Conservation (phyloP, 2,888 invertebrate genomes). For the Metopia argyrocephala region DNA sequence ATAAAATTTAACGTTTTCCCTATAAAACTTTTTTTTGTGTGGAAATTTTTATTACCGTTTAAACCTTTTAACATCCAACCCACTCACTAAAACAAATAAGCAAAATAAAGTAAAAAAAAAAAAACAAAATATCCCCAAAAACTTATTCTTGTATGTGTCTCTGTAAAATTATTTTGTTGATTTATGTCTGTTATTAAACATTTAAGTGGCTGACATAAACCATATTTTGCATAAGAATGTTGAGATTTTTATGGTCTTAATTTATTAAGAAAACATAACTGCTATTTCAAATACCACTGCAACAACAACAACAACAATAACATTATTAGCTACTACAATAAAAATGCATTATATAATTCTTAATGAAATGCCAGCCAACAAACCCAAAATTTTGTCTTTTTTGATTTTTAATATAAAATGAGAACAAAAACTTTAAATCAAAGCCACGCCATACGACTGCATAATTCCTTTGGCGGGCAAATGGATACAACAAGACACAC, state of each 20-base stretch:
- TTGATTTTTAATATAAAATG: too few relatives aligned
- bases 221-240: slow-evolving; percentile 53
- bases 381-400: slow-evolving; percentile 8
- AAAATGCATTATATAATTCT: slow-evolving; percentile 35
- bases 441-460: slow-evolving; percentile 20
- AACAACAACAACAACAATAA: neutral
- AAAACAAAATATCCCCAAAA: slow-evolving; percentile 14
- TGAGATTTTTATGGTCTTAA: slow-evolving; percentile 42
- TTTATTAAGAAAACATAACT: slow-evolving; percentile 40
- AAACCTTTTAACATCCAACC: neutral
- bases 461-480: neutral
- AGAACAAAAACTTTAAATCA: neutral
- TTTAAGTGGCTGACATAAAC: slow-evolving; percentile 44
- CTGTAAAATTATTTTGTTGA: slow-evolving; percentile 29
- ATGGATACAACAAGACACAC: neutral
- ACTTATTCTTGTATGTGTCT: neutral
- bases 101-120: slow-evolving; percentile 12
- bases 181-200: slow-evolving; percentile 53
- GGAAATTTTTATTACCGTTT: neutral
- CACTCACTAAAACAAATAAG: neutral
- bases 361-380: slow-evolving; percentile 35
- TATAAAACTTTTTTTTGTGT: neutral
- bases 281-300: neutral
- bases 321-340: slow-evolving; percentile 2
- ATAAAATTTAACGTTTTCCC: slow-evolving; percentile 10